A percentile compares a stretch with the other conserved stretches of the same genome.
Conservation (phyloP, 64 coral and sea anemone genomes). For the Porites australiensis region DNA sequence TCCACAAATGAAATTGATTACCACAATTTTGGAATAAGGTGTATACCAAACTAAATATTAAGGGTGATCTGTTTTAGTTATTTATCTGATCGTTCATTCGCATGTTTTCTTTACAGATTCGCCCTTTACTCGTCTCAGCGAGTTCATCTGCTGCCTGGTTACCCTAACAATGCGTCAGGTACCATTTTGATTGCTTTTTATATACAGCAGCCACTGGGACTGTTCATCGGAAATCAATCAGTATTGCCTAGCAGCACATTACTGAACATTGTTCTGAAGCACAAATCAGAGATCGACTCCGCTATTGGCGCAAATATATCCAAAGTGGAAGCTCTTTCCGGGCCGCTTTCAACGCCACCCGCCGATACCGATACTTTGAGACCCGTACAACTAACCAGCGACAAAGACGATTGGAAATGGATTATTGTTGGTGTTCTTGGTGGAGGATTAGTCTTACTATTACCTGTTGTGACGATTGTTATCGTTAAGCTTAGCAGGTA, state of each 20-base stretch:
- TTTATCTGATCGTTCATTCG: too few relatives aligned
- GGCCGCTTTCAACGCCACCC: neutral
- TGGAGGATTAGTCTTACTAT: neutral
- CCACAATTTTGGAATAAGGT: too few relatives aligned
- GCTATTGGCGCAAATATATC: neutral
- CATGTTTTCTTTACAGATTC: neutral
- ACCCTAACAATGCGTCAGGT: neutral
- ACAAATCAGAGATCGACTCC: neutral
- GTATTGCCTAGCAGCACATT: neutral
- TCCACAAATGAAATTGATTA: too few relatives aligned
- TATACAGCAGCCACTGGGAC: slow-evolving; percentile 15
- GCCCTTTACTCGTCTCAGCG: slow-evolving; percentile 20
- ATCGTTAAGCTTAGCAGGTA: too few relatives aligned
- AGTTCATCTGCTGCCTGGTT: slow-evolving; percentile 59
- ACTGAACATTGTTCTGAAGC: neutral
- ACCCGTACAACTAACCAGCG: neutral
- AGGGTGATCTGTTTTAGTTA: too few relatives aligned
- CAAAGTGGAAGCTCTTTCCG: neutral
- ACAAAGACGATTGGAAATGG: slow-evolving; percentile 2
- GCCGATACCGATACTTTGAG: neutral
- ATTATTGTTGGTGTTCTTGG: neutral
- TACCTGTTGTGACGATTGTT: neutral
- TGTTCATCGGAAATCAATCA: slow-evolving; percentile 16
- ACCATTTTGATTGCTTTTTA: slow-evolving; percentile 43
- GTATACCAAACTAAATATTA: too few relatives aligned